A percentile compares a stretch with the other conserved stretches of the same genome.
These are phyloP conservation scores for Alloscopus bannaensis DNA, from an alignment of 2,888 invertebrate species.

Conservation along the genomic window DNA sequence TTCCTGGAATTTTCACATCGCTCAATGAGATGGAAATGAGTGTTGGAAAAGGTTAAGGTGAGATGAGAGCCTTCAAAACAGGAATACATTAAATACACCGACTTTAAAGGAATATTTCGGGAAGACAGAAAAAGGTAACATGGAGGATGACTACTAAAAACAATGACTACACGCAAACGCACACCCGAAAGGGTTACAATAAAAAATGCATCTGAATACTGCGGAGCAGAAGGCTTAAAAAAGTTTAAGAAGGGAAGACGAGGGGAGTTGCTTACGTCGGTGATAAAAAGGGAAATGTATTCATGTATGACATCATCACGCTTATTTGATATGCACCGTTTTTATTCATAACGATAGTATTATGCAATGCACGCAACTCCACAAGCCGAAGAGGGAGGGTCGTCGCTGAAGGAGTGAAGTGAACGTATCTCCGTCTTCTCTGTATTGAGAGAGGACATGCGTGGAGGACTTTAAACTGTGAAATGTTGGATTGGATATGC, in stretches of 20 bases:
- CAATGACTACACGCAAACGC: constrained; percentile 9
- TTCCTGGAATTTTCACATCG: neutral
- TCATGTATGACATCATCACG: constrained; percentile 38
- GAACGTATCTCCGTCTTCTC: constrained; percentile 6
- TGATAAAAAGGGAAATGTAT: constrained; percentile 21
- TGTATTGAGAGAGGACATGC: constrained; percentile 49
- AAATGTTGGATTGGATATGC: no score
- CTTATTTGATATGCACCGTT: constrained; percentile 40
- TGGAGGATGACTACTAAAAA: constrained; percentile 48
- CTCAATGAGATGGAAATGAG: neutral
- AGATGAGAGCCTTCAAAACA: no score
- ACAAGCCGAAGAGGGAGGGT: constrained; percentile 28
- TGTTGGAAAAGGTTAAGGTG: constrained; percentile 29
- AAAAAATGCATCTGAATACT: no score
- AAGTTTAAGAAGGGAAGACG: constrained; percentile 8
- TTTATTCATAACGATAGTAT: no score
- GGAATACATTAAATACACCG: no score
- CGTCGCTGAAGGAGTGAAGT: neutral
- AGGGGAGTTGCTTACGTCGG: constrained; percentile 31
- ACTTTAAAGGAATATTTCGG: no score
- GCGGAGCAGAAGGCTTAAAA: constrained; percentile 35
- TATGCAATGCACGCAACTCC: neutral
- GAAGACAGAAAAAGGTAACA: constrained; percentile 49
- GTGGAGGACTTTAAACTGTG: constrained; percentile 52
- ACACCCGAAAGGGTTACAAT: neutral